Conservation (phyloP, 2,113 vertebrate genomes). For the Pluvianellus socialis region DNA sequence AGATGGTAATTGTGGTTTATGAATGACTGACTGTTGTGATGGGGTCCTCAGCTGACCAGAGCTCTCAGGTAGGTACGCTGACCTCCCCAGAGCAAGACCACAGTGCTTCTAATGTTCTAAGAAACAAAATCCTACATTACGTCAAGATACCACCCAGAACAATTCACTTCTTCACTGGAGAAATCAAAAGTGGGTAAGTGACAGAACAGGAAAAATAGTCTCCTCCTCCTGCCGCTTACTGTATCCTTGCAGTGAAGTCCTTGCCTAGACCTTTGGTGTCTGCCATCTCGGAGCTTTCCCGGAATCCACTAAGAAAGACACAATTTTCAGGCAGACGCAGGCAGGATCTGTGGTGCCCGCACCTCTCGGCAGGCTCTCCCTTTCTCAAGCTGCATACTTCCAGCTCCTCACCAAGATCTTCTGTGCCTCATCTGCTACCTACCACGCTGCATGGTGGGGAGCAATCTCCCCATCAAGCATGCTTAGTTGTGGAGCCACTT, state of each 20-base stretch:
- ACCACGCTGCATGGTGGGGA: fast-evolving
- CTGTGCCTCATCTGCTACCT: not conserved
- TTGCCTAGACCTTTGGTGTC: not conserved
- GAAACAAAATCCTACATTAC: not conserved
- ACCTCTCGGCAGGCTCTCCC: not conserved
- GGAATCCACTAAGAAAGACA: not conserved
- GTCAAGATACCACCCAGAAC: not conserved
- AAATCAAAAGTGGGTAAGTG: not conserved
- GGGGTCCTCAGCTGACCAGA: not conserved
- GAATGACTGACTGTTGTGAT: not conserved
- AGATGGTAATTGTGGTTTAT: not conserved
- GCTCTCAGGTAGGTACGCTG: not conserved
- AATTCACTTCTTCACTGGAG: not conserved
- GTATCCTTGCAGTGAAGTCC: not conserved
- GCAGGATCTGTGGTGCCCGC: fast-evolving
- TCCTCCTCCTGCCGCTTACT: not conserved
- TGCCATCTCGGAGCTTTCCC: not conserved
- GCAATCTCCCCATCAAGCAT: not conserved
- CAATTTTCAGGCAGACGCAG: not conserved
- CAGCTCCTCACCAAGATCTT: not conserved
- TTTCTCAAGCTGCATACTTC: fast-evolving
- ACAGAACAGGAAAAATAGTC: not conserved
- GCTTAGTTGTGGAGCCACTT: not conserved
- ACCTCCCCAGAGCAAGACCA: not conserved
- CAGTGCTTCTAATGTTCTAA: not conserved